phyloP scores from a whole-genome alignment of 2,888 invertebrate genomes.

The Eurytoma californica region DNA sequence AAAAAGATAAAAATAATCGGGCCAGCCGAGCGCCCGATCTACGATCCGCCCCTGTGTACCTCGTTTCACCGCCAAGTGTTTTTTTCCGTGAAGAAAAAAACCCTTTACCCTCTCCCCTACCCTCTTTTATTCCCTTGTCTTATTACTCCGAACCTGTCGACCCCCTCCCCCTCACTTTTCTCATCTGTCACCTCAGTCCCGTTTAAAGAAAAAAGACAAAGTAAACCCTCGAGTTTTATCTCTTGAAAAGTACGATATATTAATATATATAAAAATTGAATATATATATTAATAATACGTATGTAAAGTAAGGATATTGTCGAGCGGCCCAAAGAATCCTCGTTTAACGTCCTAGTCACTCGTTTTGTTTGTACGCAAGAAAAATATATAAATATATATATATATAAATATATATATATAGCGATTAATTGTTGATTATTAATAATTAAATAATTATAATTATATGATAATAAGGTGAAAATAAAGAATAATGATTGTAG shows the following conservation, averaged over 20 bases:
- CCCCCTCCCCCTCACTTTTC: no score
- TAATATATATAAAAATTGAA: slow-evolving; percentile 5
- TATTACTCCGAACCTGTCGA: no score
- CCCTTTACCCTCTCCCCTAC: not conserved
- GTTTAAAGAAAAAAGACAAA: slow-evolving; percentile 29
- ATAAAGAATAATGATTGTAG: slow-evolving; percentile 54
- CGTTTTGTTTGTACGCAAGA: slow-evolving; percentile 56
- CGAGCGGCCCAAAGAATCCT: slow-evolving; percentile 56
- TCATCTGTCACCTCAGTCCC: not conserved
- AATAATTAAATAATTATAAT: slow-evolving; percentile 60
- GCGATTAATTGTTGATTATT: slow-evolving; percentile 59
- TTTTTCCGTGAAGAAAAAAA: slow-evolving; percentile 10
- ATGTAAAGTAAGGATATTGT: slow-evolving; percentile 50
- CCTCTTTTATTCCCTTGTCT: no score
- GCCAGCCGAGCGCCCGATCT: slow-evolving; percentile 6
- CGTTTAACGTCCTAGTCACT: slow-evolving; percentile 58
- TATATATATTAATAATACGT: not conserved
- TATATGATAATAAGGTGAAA: slow-evolving; percentile 55
- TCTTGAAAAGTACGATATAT: slow-evolving; percentile 37
- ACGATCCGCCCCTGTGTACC: slow-evolving; percentile 42
- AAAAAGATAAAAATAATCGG: slow-evolving; percentile 7
- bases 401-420: slow-evolving; percentile 50
- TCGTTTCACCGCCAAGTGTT: slow-evolving; percentile 38
- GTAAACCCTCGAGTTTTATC: slow-evolving; percentile 32
- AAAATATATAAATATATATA: slow-evolving; percentile 29